Evolutionary conservation across 2,113 vertebrate genomes (phyloP).

Genomic region (Nicator chloris): DNA sequence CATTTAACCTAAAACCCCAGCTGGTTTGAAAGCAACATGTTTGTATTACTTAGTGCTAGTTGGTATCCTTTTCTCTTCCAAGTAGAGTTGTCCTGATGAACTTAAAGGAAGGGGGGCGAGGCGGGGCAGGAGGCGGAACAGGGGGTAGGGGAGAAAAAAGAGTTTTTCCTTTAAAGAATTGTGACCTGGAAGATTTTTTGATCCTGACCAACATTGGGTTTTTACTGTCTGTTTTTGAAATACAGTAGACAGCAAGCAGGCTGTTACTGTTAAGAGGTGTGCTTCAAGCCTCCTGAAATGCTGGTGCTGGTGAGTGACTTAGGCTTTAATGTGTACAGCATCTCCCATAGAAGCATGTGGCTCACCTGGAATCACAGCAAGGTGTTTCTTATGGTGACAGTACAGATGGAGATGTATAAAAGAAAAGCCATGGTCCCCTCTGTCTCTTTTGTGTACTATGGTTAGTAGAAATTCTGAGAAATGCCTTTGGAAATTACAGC

Average conservation of each 20-base stretch:
- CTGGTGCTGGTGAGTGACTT: not conserved
- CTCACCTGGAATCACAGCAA: not conserved
- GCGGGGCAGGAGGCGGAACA: rapidly evolving
- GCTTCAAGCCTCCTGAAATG: not conserved
- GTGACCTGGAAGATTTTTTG: not conserved
- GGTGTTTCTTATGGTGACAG: not conserved
- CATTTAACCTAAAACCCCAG: not conserved
- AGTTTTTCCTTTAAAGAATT: not conserved
- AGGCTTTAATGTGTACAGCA: not conserved
- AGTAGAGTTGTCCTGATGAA: not conserved
- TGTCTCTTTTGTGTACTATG: not conserved
- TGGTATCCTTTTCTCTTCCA: not conserved
- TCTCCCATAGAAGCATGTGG: not conserved
- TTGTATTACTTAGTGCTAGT: not conserved
- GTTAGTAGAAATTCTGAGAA: not conserved
- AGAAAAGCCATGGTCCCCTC: not conserved
- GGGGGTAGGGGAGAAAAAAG: not conserved
- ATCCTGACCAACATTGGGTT: not conserved
- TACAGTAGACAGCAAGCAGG: not conserved
- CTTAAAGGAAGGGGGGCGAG: not conserved
- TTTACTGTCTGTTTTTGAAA: not conserved
- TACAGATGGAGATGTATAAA: not conserved
- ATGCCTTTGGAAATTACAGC: not conserved
- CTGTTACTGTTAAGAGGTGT: not conserved
- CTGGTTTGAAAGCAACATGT: not conserved